A percentile compares a stretch with the other conserved stretches of the same genome.
phyloP scores from a whole-genome alignment of 2,797 vertebrate species.

The Gambelia wislizenii region DNA sequence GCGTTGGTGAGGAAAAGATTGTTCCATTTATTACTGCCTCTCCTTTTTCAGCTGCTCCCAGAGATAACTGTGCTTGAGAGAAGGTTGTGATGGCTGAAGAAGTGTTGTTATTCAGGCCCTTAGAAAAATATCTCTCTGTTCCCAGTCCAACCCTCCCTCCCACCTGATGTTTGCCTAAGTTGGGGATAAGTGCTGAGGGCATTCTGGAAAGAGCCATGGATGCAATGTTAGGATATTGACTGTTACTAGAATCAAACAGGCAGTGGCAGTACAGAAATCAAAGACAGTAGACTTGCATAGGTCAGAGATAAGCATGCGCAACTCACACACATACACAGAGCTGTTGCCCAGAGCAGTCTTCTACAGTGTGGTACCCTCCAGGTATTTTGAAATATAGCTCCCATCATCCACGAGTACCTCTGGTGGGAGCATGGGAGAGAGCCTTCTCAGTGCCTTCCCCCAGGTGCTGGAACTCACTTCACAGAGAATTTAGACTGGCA shows the following conservation, averaged over 20 bases:
- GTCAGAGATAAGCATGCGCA: no score
- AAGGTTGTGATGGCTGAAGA: neutral
- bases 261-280: neutral
- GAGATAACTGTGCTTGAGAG: neutral
- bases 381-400: neutral
- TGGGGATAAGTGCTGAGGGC: neutral
- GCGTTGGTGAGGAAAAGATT: slow-evolving; percentile 6
- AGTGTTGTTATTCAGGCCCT: neutral
- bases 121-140: neutral
- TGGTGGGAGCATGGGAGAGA: neutral
- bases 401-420: neutral
- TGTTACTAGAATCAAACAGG: no score
- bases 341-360: neutral
- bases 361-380: neutral
- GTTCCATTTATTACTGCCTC: neutral
- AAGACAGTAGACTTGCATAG: neutral
- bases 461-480: no score
- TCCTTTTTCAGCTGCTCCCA: neutral
- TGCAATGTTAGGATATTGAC: neutral
- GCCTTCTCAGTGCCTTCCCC: no score
- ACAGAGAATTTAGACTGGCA: no score
- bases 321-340: neutral
- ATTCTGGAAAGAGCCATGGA: neutral
- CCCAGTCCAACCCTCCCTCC: neutral
- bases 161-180: neutral